phyloP scores from a whole-genome alignment of 2,113 vertebrate genomes.

The Embiotoca jacksoni region DNA sequence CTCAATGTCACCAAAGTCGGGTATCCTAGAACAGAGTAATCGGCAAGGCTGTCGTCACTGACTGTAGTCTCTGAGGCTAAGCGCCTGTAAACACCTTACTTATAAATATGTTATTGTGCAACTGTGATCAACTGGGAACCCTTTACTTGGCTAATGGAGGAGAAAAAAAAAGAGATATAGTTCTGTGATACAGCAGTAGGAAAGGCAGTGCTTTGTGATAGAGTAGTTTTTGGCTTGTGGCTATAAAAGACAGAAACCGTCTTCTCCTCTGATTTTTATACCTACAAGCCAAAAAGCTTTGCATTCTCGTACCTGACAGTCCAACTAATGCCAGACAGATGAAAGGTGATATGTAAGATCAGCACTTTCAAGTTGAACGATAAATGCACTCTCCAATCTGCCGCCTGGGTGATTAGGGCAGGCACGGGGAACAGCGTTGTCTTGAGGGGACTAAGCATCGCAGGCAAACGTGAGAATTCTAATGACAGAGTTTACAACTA shows the following conservation, averaged over 20 bases:
- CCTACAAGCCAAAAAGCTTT: slow-evolving; percentile 72
- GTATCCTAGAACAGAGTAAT: slow-evolving; percentile 97
- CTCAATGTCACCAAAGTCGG: slow-evolving; percentile 98
- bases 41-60: slow-evolving; percentile 95
- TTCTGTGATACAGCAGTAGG: not conserved
- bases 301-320: not conserved
- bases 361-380: not conserved
- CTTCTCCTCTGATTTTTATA: slow-evolving; percentile 61
- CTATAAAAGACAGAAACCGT: slow-evolving; percentile 62
- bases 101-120: slow-evolving; percentile 50
- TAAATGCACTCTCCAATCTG: slow-evolving; percentile 63
- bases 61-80: slow-evolving; percentile 43
- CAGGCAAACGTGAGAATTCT: slow-evolving; percentile 86
- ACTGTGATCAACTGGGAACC: slow-evolving; percentile 82
- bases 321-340: not conserved
- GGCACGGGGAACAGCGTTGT: slow-evolving; percentile 82
- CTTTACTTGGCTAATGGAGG: slow-evolving; percentile 83
- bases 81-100: slow-evolving; percentile 7
- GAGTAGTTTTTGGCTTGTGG: slow-evolving; percentile 71
- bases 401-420: slow-evolving; percentile 62
- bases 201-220: slow-evolving; percentile 7
- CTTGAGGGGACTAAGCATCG: slow-evolving; percentile 84
- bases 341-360: not conserved
- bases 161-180: slow-evolving; percentile 35
- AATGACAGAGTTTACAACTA: slow-evolving; percentile 72